These are phyloP conservation scores for Rhipidura dahli DNA, from an alignment of 2,113 vertebrate species.

Conservation along the genomic window DNA sequence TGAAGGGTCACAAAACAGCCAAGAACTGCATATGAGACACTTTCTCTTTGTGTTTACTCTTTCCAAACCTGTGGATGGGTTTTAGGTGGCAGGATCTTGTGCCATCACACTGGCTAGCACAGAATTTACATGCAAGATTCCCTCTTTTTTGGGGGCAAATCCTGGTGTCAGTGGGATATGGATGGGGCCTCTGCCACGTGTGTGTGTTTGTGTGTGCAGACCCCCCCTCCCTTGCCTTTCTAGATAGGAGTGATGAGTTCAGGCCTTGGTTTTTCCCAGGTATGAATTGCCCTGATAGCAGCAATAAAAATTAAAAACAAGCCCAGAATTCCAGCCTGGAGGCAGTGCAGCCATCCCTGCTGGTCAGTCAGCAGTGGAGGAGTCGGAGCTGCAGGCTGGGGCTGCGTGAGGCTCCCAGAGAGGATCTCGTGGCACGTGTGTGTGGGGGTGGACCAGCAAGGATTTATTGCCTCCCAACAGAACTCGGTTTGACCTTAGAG, in stretches of 20 bases:
- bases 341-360: slow-evolving; percentile 53
- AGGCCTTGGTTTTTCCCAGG: not conserved
- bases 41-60: not conserved
- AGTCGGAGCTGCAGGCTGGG: slow-evolving; percentile 1
- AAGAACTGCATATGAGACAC: rapidly evolving
- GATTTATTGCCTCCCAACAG: slow-evolving; percentile 66
- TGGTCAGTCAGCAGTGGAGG: slow-evolving; percentile 34
- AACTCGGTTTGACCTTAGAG: slow-evolving; percentile 79
- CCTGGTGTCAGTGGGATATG: not conserved
- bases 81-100: not conserved
- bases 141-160: not conserved
- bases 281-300: not conserved
- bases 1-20: not conserved
- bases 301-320: not conserved
- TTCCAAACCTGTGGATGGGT: not conserved
- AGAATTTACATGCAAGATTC: not conserved
- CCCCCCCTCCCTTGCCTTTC: not conserved
- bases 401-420: not conserved
- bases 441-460: slow-evolving; percentile 35
- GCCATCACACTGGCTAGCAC: not conserved
- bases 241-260: not conserved
- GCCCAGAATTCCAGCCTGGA: slow-evolving; percentile 52
- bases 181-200: too few species aligned
- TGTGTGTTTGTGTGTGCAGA: not conserved
- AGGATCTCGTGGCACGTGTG: not conserved